Evolutionary conservation across 2,888 invertebrate genomes (phyloP).

Genomic region (Belgica antarctica): DNA sequence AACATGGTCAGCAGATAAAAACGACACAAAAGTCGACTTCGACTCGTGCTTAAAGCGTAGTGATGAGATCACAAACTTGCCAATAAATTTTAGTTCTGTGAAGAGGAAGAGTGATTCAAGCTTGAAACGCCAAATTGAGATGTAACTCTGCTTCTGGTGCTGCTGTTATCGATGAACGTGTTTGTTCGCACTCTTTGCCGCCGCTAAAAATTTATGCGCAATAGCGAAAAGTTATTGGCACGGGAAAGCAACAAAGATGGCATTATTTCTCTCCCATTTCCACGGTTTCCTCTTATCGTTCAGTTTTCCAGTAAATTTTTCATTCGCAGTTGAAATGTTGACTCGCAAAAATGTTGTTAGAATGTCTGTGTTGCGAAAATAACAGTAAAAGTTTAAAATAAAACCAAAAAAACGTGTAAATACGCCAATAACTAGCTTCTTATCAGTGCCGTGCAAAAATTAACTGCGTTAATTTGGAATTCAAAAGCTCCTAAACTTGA

Average conservation of each 20-base stretch:
- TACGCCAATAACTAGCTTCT: not conserved
- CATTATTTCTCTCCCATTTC: slow-evolving; percentile 8
- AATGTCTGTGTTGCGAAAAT: slow-evolving; percentile 27
- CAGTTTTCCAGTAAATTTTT: slow-evolving; percentile 40
- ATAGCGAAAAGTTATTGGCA: slow-evolving; percentile 9
- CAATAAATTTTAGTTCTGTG: not conserved
- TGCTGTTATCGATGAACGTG: not conserved
- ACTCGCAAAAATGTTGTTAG: slow-evolving; percentile 39
- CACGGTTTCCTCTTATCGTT: not conserved
- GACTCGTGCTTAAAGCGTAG: not conserved
- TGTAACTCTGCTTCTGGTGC: too few relatives aligned
- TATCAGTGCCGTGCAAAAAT: not conserved
- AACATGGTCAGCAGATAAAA: not conserved
- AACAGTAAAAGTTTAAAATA: slow-evolving; percentile 8
- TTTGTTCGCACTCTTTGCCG: not conserved
- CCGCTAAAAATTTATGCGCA: slow-evolving; percentile 18
- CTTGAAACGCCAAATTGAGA: too few relatives aligned
- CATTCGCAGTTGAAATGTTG: slow-evolving; percentile 43
- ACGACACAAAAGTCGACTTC: not conserved
- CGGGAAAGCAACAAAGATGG: slow-evolving; percentile 35
- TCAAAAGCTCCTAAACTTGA: not conserved
- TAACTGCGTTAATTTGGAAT: not conserved
- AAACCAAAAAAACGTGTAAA: slow-evolving; percentile 8
- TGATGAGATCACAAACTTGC: slow-evolving; percentile 17
- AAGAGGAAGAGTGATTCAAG: not conserved